Percentiles rank a stretch among this genome's conserved stretches.
Evolutionary conservation across 1,140 invertebrate species (phyloP).

Genomic region (Solenopsis fugax): DNA sequence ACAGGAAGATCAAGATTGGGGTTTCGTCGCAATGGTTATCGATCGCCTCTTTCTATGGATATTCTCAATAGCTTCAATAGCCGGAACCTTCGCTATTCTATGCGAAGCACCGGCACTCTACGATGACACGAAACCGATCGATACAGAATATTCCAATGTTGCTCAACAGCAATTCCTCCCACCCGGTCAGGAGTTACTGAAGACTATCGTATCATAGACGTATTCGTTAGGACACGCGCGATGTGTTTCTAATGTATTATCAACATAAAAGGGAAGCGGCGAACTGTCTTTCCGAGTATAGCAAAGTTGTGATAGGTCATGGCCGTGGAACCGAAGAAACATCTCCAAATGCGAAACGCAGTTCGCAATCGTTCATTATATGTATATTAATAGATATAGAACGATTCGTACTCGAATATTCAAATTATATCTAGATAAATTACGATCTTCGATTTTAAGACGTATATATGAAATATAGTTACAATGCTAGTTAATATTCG

Average conservation of each 20-base stretch:
- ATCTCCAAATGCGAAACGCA: slow-evolving; percentile 14
- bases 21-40: slow-evolving; percentile 99
- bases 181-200: slow-evolving; percentile 38
- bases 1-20: slow-evolving; percentile 99
- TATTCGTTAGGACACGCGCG: slow-evolving; percentile 12
- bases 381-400: not conserved
- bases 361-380: slow-evolving; percentile 25
- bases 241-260: slow-evolving; percentile 48
- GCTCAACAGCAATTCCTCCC: slow-evolving; percentile 92
- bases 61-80: slow-evolving; percentile 96
- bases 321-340: slow-evolving; percentile 20
- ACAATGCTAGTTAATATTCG: not conserved
- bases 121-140: slow-evolving; percentile 96
- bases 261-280: slow-evolving; percentile 11
- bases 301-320: slow-evolving; percentile 32
- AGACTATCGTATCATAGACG: slow-evolving; percentile 54
- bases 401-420: slow-evolving; percentile 28
- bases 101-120: slow-evolving; percentile 96
- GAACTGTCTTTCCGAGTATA: slow-evolving; percentile 42
- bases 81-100: slow-evolving; percentile 95
- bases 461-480: slow-evolving; percentile 7
- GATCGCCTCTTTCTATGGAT: slow-evolving; percentile 99
- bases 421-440: slow-evolving; percentile 32
- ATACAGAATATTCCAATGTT: slow-evolving; percentile 94
- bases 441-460: slow-evolving; percentile 23